Conservation (phyloP, 2,888 invertebrate genomes). For the Perizoma affinitatum region DNA sequence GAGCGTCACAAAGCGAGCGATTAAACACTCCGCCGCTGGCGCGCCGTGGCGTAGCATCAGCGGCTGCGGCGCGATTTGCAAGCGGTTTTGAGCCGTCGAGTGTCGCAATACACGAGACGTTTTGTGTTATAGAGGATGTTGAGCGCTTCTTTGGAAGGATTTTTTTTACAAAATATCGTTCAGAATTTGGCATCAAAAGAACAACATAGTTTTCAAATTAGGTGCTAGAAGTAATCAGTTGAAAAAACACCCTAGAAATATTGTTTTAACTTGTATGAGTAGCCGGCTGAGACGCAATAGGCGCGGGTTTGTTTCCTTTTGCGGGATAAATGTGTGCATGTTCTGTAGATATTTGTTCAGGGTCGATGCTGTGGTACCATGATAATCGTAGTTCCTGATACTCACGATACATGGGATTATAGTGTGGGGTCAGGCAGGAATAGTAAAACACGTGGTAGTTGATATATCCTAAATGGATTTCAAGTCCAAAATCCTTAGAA, state of each 20-base stretch:
- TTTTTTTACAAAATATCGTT: conserved; percentile 33
- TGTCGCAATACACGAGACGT: conserved; percentile 54
- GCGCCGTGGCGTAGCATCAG: conserved; percentile 17
- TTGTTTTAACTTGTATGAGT: no score
- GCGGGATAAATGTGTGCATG: no score
- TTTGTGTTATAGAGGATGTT: conserved; percentile 36
- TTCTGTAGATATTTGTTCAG: no score
- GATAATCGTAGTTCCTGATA: no score
- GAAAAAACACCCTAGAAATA: not conserved
- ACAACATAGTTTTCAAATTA: conserved; percentile 2
- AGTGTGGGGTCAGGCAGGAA: no score
- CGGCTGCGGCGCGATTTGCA: conserved; percentile 38
- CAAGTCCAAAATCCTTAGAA: no score
- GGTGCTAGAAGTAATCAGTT: not conserved
- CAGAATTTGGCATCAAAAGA: conserved; percentile 15
- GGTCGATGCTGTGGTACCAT: no score
- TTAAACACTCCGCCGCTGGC: conserved; percentile 62
- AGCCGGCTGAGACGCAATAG: no score
- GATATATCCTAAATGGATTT: no score
- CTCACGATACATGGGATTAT: no score
- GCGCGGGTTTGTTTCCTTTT: no score
- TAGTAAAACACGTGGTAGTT: no score
- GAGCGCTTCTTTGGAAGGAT: conserved; percentile 28
- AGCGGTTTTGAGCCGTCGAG: conserved; percentile 51
- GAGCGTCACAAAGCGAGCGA: conserved; percentile 66